Base-by-base conservation (phyloP, 1,140 invertebrate genomes). In the Aphelenchoides avenae region DNA sequence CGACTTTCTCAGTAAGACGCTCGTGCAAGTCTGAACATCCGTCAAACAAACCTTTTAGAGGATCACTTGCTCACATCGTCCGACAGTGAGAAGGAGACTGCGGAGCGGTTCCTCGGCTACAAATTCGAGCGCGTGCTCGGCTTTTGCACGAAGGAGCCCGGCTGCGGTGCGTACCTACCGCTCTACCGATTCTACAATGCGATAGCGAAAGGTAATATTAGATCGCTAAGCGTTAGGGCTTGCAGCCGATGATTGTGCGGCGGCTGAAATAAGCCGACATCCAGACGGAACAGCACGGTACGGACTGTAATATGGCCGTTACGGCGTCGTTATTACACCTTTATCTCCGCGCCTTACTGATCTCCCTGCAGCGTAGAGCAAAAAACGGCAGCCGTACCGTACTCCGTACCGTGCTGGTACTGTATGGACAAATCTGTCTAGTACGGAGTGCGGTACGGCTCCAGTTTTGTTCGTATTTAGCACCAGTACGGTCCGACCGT, bases 141-240 rank as follows among this genome's bases (percentile, higher is more conserved):
- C 15, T 69, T 65, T 48, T 69, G 66, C 51, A 69, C 66, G 7
- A 70, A 68, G 43, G 65, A 69, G 24, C 66, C 66, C n/a, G 66
- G 68, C 3, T 69, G 66, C 46, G 66, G 69, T n/a, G 66, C 66
- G 11, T 72, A 70, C 48, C n/a, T 72, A 30, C 66, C 66, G 13
- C 44, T 69, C 26, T 69, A 69, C 64, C 67, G 66, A 18, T 68
- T 72, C 36, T 69, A 68, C 40, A 71, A 64, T 33, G 29, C 69
- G 3, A 50, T 68, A n/a, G 64, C 62, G 31, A 72, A 68, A 61
- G 66, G 66, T 68, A 40, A 41, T n/a, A 64, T 57, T 26, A 22
- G 20, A 7, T 36, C n/a, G n/a, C n/a, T n/a, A n/a, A n/a, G n/a
- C n/a, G n/a, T n/a, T n/a, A n/a, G n/a, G n/a, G n/a, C n/a, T n/a